Percentiles rank a stretch among this genome's conserved stretches.
Conservation (phyloP, 2,113 vertebrate genomes). For the Pteropus alecto region DNA sequence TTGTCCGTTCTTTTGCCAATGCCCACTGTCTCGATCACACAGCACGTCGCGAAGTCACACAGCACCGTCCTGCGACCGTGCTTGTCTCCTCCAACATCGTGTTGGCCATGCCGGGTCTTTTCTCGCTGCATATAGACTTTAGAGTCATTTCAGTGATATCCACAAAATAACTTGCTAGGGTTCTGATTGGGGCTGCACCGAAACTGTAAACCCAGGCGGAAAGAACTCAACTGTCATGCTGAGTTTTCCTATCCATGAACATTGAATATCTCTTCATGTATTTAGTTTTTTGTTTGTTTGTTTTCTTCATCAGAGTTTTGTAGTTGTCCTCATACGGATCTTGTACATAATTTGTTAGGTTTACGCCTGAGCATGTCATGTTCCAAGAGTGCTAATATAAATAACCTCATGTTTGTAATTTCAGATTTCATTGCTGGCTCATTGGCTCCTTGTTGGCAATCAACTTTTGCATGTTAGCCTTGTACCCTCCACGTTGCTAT, state of each 20-base stretch:
- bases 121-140: too few species aligned
- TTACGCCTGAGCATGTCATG: not conserved
- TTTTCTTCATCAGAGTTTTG: not conserved
- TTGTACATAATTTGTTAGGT: not conserved
- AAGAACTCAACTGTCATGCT: not conserved
- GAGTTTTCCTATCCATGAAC: not conserved
- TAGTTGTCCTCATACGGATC: not conserved
- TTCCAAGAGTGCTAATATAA: not conserved
- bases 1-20: not conserved
- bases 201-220: not conserved
- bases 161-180: not conserved
- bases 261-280: not conserved
- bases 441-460: not conserved
- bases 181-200: not conserved
- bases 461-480: too few species aligned
- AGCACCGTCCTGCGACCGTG: not conserved
- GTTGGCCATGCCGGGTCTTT: not conserved
- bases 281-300: not conserved
- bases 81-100: not conserved
- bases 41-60: not conserved
- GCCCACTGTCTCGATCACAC: accelerated
- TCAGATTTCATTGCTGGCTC: not conserved
- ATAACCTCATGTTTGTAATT: not conserved
- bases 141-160: not conserved
- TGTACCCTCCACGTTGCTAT: not conserved